Conservation (phyloP, 2,113 vertebrate genomes). For the Ceuthmochares aereus region DNA sequence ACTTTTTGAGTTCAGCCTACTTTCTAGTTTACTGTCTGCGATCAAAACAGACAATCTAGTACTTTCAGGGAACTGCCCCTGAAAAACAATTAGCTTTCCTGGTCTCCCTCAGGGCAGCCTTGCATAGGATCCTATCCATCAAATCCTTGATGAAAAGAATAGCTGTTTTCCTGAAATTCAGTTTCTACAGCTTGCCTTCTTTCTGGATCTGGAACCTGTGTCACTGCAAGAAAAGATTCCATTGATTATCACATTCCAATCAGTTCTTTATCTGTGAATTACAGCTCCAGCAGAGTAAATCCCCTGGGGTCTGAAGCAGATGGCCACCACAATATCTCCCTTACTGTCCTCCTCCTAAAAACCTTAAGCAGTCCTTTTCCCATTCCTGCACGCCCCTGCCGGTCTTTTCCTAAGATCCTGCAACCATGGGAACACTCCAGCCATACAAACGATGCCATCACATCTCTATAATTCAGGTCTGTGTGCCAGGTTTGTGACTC, state of each 20-base stretch:
- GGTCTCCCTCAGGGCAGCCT: background rate
- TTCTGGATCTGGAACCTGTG: background rate
- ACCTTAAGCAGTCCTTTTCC: background rate
- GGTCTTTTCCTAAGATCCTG: background rate
- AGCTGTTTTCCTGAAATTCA: background rate
- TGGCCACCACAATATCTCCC: background rate
- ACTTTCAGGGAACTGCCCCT: background rate
- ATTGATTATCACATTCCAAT: background rate
- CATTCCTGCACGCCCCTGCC: background rate
- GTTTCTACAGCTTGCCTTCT: background rate
- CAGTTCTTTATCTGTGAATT: background rate
- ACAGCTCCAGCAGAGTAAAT: background rate
- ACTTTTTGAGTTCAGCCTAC: background rate
- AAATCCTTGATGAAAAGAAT: background rate
- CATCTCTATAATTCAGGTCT: background rate
- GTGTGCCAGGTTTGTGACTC: background rate
- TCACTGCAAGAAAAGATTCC: background rate
- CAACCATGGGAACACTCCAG: background rate
- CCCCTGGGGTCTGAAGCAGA: background rate
- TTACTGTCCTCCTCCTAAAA: background rate
- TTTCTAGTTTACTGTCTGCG: background rate
- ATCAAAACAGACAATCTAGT: accelerated
- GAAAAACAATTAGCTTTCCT: background rate
- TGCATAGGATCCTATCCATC: background rate
- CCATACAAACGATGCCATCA: background rate